Base-by-base conservation (phyloP, 2,888 invertebrate genomes). In the Diarsia mendica region DNA sequence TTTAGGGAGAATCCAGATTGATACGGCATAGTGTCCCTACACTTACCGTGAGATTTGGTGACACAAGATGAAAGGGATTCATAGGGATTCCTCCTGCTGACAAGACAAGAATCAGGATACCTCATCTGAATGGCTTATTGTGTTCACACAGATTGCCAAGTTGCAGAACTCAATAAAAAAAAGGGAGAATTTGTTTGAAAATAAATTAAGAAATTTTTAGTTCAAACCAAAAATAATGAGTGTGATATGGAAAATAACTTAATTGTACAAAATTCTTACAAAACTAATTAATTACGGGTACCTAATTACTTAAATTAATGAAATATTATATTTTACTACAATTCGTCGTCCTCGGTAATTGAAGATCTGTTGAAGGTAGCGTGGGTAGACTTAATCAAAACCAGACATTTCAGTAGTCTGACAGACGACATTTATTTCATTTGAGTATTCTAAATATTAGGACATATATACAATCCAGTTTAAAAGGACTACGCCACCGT, bases 361-460 rank as follows among this genome's bases (percentile, higher is more conserved):
- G 28, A 33, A 51, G n/a, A 9, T 51, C 10, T 5, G 44, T 61
- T 11, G 10, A 15, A 39, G 4, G n/a, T 48, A 39, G 9, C 2
- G n/a, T 65, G 58, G 11, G n/a, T 39, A 1, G 23, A 39, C 61
- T 15, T 39, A 46, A 65, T 66, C 33, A 65, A 67, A 51, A 39
- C 28, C 39, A 53, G 5, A 74, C 9, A 53, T 44, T 49, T 67
- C 6, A 9, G 28, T n/a, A 48, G 20, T 33, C 48, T 15, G n/a
- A 39, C 15, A 46, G 15, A 67, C 10, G 10, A 28, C 11, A 49
- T n/a, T 48, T 55, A 63, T 63, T 72, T 72, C 4, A 6, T 58
- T 51, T 67, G 23, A 51, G 6, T 65, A 33, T 67, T 53, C 5
- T 0, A n/a, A 71, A 67, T 72, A 71, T 66, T 39, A 15, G 3